Evolutionary conservation across 2,797 vertebrate genomes (phyloP), one percentile per base, ranked within the genome.

Genomic region (Allobates femoralis): DNA sequence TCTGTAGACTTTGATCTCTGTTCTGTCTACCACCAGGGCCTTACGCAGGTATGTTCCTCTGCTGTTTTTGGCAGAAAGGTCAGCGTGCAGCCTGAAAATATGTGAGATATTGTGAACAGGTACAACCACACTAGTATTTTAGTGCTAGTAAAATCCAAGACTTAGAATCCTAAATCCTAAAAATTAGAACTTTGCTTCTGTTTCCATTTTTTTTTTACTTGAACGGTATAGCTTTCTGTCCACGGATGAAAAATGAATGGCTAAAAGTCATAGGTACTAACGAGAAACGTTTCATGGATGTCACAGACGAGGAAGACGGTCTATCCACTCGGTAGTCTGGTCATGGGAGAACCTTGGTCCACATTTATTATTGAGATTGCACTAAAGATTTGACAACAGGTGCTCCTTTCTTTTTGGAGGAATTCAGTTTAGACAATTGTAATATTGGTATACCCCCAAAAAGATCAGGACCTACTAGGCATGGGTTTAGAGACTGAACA

Each of bases 21-120:
- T 83, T 86, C 84, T 86, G 67, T 81, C 41, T 37, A 88, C 78
- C 78, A 81, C 55, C 60, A 67, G 77, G 71, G 83, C 78, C 77
- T 71, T 76, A 81, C 28, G 77, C 67, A 77, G 83, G 83, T 85
- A 81, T 85, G 71, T 88, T 88, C 58, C 37, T 55, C 83, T 76
- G 67, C 75, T 84, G 85, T 71, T 56, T 56, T 90, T 86, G 88
- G 76, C 74, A 83, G 56, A 53, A 73, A 81, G 81, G 67, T 89
- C 91, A 89, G 89, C 73, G 81, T 82, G 60, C 71, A 76, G 71
- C 79, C 89, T n/a, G n/a, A n/a, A 79, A 81, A 66, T 90, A 32
- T 55, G 41, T 90, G 85, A 92, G 83, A 53, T 81, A 91, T 92
- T 91, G 87, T 86, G 46, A 89, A 74, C 90, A 87, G 91, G 82